A percentile compares a stretch with the other conserved stretches of the same genome.
Conservation (phyloP, 2,113 vertebrate genomes). For the Panurus biarmicus region DNA sequence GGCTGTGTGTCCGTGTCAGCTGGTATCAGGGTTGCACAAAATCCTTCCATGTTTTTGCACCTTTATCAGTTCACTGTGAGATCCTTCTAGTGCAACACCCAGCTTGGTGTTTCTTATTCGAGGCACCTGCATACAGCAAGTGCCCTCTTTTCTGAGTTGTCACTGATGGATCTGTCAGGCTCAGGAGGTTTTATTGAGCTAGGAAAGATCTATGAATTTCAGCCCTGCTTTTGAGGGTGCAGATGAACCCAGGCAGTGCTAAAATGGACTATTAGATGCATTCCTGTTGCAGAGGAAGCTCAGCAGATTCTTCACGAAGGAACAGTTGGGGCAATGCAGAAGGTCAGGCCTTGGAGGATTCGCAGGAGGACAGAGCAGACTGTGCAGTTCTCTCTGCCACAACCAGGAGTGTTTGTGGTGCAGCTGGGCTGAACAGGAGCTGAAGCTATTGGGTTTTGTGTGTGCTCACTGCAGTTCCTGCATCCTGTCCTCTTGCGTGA, state of each 20-base stretch:
- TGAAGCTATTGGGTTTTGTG: neutral
- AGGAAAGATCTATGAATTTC: constrained; percentile 51
- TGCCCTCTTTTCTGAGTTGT: neutral
- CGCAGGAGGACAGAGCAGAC: neutral
- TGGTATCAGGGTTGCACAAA: neutral
- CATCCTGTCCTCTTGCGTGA: neutral
- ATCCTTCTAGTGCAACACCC: neutral
- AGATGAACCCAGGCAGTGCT: neutral
- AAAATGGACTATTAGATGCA: constrained; percentile 34
- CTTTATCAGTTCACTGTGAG: neutral
- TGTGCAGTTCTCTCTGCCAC: neutral
- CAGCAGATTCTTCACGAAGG: neutral
- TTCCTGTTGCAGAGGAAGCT: neutral
- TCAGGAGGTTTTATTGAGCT: constrained; percentile 51
- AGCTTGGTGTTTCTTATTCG: neutral
- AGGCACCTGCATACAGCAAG: neutral
- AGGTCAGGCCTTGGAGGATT: neutral
- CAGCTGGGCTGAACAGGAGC: constrained; percentile 34
- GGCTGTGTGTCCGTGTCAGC: accelerated
- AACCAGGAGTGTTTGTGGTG: neutral
- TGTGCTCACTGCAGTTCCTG: neutral
- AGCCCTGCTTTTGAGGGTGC: constrained; percentile 40
- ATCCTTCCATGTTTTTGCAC: neutral
- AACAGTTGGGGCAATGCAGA: neutral
- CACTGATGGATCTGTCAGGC: constrained; percentile 51